phyloP scores from a whole-genome alignment of 1,140 invertebrate species.

The Dufourea novaeangliae region DNA sequence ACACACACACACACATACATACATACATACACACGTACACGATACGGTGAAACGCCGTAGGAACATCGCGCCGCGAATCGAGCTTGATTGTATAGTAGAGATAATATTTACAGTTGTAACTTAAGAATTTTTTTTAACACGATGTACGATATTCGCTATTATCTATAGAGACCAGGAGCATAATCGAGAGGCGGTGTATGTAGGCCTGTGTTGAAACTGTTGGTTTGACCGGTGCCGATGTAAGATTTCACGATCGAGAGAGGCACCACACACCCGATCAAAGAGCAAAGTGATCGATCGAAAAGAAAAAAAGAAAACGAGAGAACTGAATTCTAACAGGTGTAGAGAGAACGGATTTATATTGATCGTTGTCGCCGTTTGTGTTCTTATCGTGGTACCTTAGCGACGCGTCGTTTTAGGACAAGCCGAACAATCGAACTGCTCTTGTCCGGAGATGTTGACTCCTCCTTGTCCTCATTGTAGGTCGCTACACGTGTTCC shows the following conservation, averaged over 20 bases:
- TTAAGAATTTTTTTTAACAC: constrained; percentile 55
- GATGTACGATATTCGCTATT: constrained; percentile 54
- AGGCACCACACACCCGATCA: no score
- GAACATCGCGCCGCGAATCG: constrained; percentile 47
- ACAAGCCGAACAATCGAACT: constrained; percentile 22
- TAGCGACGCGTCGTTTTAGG: constrained; percentile 4
- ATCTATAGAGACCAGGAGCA: background rate
- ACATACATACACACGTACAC: no score
- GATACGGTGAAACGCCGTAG: constrained; percentile 20
- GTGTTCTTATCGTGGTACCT: constrained; percentile 59
- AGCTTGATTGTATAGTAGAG: constrained; percentile 70
- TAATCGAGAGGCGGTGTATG: constrained; percentile 47
- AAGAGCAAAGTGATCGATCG: no score
- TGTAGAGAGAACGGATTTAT: constrained; percentile 33
- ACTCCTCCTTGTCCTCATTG: background rate
- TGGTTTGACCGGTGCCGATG: constrained; percentile 24
- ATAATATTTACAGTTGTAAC: constrained; percentile 66
- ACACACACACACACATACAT: no score
- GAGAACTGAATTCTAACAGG: background rate
- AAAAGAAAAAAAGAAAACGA: constrained; percentile 12
- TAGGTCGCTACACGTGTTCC: constrained; percentile 6
- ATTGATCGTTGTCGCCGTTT: constrained; percentile 57
- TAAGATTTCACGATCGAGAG: constrained; percentile 7
- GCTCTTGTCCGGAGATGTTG: background rate
- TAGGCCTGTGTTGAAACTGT: no score